phyloP scores from a whole-genome alignment of 2,888 invertebrate genomes.

The Augiades crinisus region DNA sequence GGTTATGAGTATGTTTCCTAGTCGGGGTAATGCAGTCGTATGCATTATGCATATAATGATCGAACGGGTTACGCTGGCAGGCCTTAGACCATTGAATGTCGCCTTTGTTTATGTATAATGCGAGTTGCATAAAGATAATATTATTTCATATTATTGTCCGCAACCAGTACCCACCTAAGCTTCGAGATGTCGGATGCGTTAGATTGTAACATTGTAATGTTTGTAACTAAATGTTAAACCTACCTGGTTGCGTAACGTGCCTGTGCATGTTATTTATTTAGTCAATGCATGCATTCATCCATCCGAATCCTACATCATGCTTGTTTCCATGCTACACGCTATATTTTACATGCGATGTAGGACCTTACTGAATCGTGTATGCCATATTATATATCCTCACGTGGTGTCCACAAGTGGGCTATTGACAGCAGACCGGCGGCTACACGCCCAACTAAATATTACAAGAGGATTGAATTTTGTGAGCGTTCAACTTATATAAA shows the following conservation, averaged over 20 bases:
- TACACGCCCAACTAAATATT: no score
- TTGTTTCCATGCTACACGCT: no score
- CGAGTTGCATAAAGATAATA: slow-evolving; percentile 16
- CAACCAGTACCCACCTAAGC: neutral
- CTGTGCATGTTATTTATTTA: no score
- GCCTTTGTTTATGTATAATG: slow-evolving; percentile 20
- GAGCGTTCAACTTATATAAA: no score
- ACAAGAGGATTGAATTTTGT: no score
- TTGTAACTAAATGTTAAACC: neutral
- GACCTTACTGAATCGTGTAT: no score
- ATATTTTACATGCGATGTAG: no score
- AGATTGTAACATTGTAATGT: neutral
- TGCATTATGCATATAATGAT: slow-evolving; percentile 26
- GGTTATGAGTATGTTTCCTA: slow-evolving; percentile 18
- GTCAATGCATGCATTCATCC: no score
- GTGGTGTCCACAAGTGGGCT: no score
- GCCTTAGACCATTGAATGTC: slow-evolving; percentile 21
- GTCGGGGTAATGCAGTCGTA: slow-evolving; percentile 20
- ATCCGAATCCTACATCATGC: no score
- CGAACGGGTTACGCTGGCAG: slow-evolving; percentile 22
- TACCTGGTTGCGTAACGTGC: neutral
- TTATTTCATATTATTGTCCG: slow-evolving; percentile 12
- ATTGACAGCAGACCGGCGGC: no score
- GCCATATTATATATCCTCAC: no score
- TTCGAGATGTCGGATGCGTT: neutral